phyloP scores from a whole-genome alignment of 2,888 invertebrate species.

The Julus scandinavius region DNA sequence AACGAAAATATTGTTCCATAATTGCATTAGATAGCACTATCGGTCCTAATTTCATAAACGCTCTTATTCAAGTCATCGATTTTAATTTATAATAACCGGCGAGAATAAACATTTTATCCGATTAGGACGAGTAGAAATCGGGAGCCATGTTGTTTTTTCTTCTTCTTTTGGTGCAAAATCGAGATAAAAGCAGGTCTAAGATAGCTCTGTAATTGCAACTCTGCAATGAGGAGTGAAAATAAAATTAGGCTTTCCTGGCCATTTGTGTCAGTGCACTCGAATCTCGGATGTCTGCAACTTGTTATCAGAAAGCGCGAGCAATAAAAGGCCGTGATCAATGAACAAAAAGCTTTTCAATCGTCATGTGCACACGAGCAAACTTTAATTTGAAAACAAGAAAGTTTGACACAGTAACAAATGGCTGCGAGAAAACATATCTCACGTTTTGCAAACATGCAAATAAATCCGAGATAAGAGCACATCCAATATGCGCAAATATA shows the following conservation, averaged over 20 bases:
- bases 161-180: neutral
- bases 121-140: neutral
- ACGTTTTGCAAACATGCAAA: constrained; percentile 39
- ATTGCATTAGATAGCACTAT: too few species aligned
- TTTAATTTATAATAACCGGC: too few species aligned
- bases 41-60: too few species aligned
- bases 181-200: neutral
- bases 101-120: neutral
- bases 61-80: too few species aligned
- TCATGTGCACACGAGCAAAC: neutral
- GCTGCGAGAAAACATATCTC: constrained; percentile 38
- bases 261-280: constrained; percentile 16
- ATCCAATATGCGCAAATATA: constrained; percentile 1
- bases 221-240: neutral
- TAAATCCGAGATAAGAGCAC: constrained; percentile 35
- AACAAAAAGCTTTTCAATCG: constrained; percentile 31
- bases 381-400: constrained; percentile 39
- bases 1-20: too few species aligned
- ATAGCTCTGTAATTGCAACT: neutral
- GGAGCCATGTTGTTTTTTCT: neutral
- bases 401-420: constrained; percentile 38
- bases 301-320: constrained; percentile 8
- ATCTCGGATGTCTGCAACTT: neutral
- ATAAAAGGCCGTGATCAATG: constrained; percentile 26
- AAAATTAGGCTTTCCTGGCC: constrained; percentile 11